Base-by-base conservation (phyloP, 2,888 invertebrate genomes). In the Stegophylla sp. region DNA sequence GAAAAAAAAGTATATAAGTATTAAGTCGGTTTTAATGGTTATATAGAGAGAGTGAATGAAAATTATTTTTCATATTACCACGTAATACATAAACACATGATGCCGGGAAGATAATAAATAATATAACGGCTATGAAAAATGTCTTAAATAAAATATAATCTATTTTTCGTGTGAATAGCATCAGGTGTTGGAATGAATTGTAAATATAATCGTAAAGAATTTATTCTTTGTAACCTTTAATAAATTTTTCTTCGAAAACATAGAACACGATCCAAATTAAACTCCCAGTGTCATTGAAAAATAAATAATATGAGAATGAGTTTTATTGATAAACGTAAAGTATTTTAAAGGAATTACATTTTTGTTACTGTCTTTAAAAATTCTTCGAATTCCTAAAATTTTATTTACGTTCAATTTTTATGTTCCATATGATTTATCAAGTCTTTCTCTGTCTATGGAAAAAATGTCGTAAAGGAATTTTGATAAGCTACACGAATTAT, bases 71-170 rank as follows among this genome's bases (percentile, higher is more conserved):
- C 34, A 34, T 34, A 26, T 73, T 45, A 23, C 4, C 48, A 15
- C 28, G 28, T 48, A 48, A 20, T 20, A 74, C 48, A 74, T n/a
- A 61, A 73, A 48, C 48, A 63, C 74, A 34, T 34, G 23, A 63
- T 63, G 63, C 63, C n/a, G 48, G 17, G 63, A 2, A 74, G 28
- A 74, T 63, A 48, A 74, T 74, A 74, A 74, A 74, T 74, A 48
- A 63, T 34, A 74, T 56, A 73, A 74, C 34, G 12, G 48, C 74
- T 51, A 59, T 34, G 73, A 63, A 63, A 34, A 74, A 63, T 34
- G 74, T 63, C 74, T 63, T 75, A 75, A 64, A 75, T 51, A 64
- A 64, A 75, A 23, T 63, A 75, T 75, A 64, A 63, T 64, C 63
- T 64, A 64, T 75, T 75, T 74, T 64, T 63, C 34, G 63, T 75